phyloP scores from a whole-genome alignment of 2,113 vertebrate genomes.

The Ochotona curzoniae region DNA sequence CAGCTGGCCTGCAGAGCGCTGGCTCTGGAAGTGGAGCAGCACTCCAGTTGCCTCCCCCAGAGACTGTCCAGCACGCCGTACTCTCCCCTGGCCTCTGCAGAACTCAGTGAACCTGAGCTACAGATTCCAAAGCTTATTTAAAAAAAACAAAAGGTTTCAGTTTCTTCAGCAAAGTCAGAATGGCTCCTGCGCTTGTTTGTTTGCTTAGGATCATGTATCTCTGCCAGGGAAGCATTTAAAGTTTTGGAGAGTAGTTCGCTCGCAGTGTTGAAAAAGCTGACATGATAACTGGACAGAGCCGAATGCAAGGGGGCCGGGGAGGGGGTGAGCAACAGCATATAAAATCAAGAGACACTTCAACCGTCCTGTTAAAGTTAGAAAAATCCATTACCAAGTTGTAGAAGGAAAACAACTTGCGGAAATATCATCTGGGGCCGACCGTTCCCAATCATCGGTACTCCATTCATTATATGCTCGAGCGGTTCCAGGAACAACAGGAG shows the following conservation, averaged over 20 bases:
- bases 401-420: conserved; percentile 88
- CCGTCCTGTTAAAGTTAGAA: conserved; percentile 85
- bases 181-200: conserved; percentile 75
- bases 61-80: conserved; percentile 61
- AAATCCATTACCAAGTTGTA: conserved; percentile 83
- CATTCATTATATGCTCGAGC: conserved; percentile 88
- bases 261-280: conserved; percentile 77
- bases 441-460: conserved; percentile 89
- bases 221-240: conserved; percentile 70
- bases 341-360: conserved; percentile 87
- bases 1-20: not conserved
- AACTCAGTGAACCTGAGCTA: conserved; percentile 66
- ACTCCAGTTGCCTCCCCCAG: not conserved
- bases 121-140: conserved; percentile 48
- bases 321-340: conserved; percentile 74
- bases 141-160: conserved; percentile 38
- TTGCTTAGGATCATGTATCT: conserved; percentile 66
- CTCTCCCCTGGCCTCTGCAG: conserved; percentile 57
- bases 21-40: not conserved
- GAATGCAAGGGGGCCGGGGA: conserved; percentile 53
- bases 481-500: conserved; percentile 90
- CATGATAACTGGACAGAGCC: conserved; percentile 61
- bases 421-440: conserved; percentile 85
- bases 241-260: conserved; percentile 57
- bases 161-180: conserved; percentile 65